Base-by-base conservation (phyloP, 2,113 vertebrate species). In the Sterna hirundo region DNA sequence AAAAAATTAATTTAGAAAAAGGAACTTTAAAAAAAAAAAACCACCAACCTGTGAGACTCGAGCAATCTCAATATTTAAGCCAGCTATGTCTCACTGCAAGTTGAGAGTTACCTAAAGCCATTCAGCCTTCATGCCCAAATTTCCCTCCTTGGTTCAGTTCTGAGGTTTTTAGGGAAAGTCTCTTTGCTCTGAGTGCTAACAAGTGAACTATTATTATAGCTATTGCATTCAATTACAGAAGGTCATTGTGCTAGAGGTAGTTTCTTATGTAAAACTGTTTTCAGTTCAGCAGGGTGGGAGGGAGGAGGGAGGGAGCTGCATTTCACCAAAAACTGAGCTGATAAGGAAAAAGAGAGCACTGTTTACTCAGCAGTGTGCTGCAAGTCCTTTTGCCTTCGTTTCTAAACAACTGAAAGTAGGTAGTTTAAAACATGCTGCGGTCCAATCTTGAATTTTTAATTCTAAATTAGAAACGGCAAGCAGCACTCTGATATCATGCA, bases 241-340 rank as follows among this genome's bases (percentile, higher is more conserved):
- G 94, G 94, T 97, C 89, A 96, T 69, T 92, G 93, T 86, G 77
- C 96, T 86, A 90, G 90, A 97, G 96, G 92, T 91, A 94, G 86
- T 81, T 97, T 87, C 93, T 95, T 91, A 89, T 85, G 86, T 93
- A 96, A 96, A 97, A 96, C 85, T 88, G 86, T 82, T 93, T 74
- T 92, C 36, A 46, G 79, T 86, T 78, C 55, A 78, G 54, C 54
- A 32, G 70, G 68, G 68, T 20, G 61, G 58, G 32, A 20, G 52
- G 49, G 55, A 14, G 46, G 38, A 15, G 14, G 34, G 6, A 26
- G 74, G 72, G 36, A 87, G 66, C 82, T 62, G 69, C 57, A 14
- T 89, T 96, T 96, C 79, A 88, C 90, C 75, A 86, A 96, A 89
- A 94, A 40, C 78, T 32, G 38, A 87, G 75, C 86, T 86, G 96